Base-by-base conservation (phyloP, 2,113 vertebrate species). In the Epinephelus moara region DNA sequence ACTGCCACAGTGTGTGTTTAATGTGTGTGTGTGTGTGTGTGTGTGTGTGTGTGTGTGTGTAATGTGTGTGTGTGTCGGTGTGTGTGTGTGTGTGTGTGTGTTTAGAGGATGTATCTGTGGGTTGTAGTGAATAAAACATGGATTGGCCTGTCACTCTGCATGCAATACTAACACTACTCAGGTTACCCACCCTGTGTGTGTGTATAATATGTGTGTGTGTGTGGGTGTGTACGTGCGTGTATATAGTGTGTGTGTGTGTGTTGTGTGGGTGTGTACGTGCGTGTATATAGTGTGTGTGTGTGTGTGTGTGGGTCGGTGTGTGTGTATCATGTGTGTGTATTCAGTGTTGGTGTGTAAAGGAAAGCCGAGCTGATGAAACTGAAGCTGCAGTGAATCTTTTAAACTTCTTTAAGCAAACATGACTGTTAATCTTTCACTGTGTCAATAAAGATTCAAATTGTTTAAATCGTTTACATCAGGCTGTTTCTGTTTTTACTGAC, bases 71-170 rank as follows among this genome's bases (percentile, higher is more conserved):
- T 47, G 30, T n/a, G n/a, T n/a, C n/a, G n/a, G n/a, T n/a, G 69
- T 47, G 42, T 56, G 59, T 67, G 61, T 64, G 68, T 52, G 68
- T 61, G 57, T 59, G 71, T 79, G 80, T 75, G 80, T 70, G 84
- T 75, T 86, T 71, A 70, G 70, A 76, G 57, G 62, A 77, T 89
- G 88, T 88, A 75, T 88, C 84, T 81, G 82, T 82, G 85, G 79
- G 27, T 84, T 73, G 70, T 53, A 77, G 81, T 91, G 88, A 91
- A 91, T 91, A 88, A 92, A 90, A 91, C 88, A 87, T 90, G 78
- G 49, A 77, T 53, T 15, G 60, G 52, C 78, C 85, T 86, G 87
- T 91, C 85, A 89, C 83, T 91, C 85, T 84, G 4, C 50, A 62
- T 88, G 73, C 64, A 82, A 6, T 30, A 70, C 83, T 80, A 89